Evolutionary conservation across 1,140 invertebrate species (phyloP).

Genomic region (Temnothorax longispinosus): DNA sequence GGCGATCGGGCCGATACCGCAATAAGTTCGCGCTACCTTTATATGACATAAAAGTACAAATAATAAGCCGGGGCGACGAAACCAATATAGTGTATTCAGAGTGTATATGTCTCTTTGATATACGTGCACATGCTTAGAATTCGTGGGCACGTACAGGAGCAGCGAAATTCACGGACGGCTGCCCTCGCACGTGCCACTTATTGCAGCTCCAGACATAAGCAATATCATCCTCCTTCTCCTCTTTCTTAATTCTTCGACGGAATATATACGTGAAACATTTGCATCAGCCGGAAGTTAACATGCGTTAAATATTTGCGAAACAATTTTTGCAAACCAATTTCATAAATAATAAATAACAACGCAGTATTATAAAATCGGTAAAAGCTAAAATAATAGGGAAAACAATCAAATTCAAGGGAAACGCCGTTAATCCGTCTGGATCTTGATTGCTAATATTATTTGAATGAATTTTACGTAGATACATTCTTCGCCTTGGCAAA

Average conservation of each 20-base stretch:
- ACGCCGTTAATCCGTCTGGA: too few relatives aligned
- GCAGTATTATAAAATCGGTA: not conserved
- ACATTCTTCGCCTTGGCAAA: too few relatives aligned
- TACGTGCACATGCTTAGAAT: not conserved
- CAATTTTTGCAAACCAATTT: not conserved
- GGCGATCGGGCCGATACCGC: not conserved
- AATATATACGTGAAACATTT: constrained; percentile 30
- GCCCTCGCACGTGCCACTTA: constrained; percentile 16
- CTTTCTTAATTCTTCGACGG: not conserved
- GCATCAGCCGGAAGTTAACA: not conserved
- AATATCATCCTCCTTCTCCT: not conserved
- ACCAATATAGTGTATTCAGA: constrained; percentile 34
- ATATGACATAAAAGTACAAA: constrained; percentile 29
- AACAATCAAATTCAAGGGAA: too few relatives aligned
- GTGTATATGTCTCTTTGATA: constrained; percentile 11
- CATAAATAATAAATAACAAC: not conserved
- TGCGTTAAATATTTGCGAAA: not conserved
- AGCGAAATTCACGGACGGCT: constrained; percentile 33
- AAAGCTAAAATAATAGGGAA: not conserved
- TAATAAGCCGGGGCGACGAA: not conserved
- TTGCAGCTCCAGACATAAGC: constrained; percentile 19
- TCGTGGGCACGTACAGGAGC: not conserved
- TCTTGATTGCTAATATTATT: too few relatives aligned
- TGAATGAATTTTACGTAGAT: too few relatives aligned
- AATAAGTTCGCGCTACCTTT: constrained; percentile 7